phyloP scores from a whole-genome alignment of 2,888 invertebrate species.

The Volucella bombylans region DNA sequence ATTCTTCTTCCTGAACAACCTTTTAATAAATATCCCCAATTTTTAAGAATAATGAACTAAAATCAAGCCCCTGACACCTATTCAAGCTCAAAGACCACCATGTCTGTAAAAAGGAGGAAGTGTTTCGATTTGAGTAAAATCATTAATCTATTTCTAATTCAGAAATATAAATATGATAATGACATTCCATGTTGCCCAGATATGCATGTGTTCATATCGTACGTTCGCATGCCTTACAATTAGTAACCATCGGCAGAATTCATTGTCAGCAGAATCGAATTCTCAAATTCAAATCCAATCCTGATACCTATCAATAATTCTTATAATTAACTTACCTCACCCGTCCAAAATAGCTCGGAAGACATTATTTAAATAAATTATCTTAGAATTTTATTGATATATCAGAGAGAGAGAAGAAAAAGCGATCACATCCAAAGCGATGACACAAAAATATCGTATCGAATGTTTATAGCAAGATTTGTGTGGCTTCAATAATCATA shows the following conservation, averaged over 20 bases:
- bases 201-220: too few relatives aligned
- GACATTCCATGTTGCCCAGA: neutral
- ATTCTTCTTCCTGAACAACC: too few relatives aligned
- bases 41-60: too few relatives aligned
- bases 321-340: constrained; percentile 69
- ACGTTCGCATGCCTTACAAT: too few relatives aligned
- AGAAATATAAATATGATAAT: too few relatives aligned
- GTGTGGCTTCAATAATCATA: constrained; percentile 71
- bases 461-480: constrained; percentile 65
- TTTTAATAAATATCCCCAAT: too few relatives aligned
- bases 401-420: constrained; percentile 25
- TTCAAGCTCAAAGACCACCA: too few relatives aligned
- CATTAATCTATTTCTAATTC: too few relatives aligned
- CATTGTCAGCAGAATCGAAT: constrained; percentile 37
- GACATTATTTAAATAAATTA: constrained; percentile 71
- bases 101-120: too few relatives aligned
- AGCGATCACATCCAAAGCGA: constrained; percentile 49
- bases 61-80: too few relatives aligned
- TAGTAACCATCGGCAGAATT: constrained; percentile 13
- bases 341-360: constrained; percentile 62
- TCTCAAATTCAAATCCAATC: constrained; percentile 68
- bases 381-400: constrained; percentile 68
- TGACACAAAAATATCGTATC: constrained; percentile 41
- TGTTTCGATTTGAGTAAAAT: too few relatives aligned
- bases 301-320: constrained; percentile 71